A percentile compares a stretch with the other conserved stretches of the same genome.
These are phyloP conservation scores for Cliona cf. orientalis DNA, from an alignment of 37 sponge, comb jelly and placozoan genomes.

Conservation along the genomic window DNA sequence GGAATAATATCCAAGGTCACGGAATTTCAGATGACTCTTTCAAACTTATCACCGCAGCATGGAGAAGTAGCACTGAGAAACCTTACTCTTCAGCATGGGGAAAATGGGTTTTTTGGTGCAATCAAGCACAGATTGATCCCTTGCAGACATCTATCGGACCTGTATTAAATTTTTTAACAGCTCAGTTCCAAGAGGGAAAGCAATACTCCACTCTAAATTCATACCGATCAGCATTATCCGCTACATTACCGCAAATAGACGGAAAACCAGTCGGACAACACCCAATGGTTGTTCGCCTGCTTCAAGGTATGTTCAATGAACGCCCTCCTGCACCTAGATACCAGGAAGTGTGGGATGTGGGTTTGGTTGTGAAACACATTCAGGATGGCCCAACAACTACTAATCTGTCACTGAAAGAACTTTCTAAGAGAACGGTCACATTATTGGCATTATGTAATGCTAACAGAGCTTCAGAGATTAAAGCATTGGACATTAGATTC, in stretches of 20 bases:
- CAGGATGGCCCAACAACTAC: background rate
- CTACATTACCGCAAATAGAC: constrained; percentile 2
- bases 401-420: constrained; percentile 2
- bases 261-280: constrained; percentile 31
- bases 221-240: constrained; percentile 42
- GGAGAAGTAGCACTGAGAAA: constrained; percentile 28
- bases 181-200: background rate
- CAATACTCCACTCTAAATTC: constrained; percentile 23
- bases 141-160: background rate
- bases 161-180: constrained; percentile 27
- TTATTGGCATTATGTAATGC: constrained; percentile 10
- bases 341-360: constrained; percentile 20
- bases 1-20: background rate
- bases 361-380: constrained; percentile 19
- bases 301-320: background rate
- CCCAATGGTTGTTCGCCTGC: background rate
- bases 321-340: constrained; percentile 15
- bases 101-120: constrained; percentile 32
- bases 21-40: background rate
- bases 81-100: constrained; percentile 28
- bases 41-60: constrained; percentile 6
- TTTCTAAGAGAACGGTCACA: constrained; percentile 5
- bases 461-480: constrained; percentile 7
- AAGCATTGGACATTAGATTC: background rate
- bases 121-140: constrained; percentile 10